These are phyloP conservation scores for Ctenopoma kingsleyae DNA, from an alignment of 2,797 vertebrate genomes.

Conservation along the genomic window DNA sequence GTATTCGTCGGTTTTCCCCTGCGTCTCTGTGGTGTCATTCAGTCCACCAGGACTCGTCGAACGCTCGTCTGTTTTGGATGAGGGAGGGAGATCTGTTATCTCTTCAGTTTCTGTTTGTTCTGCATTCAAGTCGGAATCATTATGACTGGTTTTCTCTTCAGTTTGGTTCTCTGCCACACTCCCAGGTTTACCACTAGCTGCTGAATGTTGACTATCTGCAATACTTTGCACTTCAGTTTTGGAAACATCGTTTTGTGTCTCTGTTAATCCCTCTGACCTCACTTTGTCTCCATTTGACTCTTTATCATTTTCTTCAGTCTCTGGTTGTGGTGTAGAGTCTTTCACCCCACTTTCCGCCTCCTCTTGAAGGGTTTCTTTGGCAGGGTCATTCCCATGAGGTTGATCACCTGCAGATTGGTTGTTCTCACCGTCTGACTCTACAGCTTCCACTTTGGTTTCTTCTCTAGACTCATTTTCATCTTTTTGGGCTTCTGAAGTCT, in stretches of 20 bases:
- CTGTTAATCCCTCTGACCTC: slow-evolving; percentile 22
- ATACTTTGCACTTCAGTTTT: slow-evolving; percentile 61
- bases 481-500: neutral
- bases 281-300: neutral
- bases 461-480: slow-evolving; percentile 15
- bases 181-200: slow-evolving; percentile 23
- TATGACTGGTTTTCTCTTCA: slow-evolving; percentile 22
- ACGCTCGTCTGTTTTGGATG: slow-evolving; percentile 18
- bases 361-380: slow-evolving; percentile 32
- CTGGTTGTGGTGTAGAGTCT: neutral
- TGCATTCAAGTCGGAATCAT: neutral
- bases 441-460: slow-evolving; percentile 33
- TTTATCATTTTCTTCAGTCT: slow-evolving; percentile 32
- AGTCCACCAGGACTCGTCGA: slow-evolving; percentile 2
- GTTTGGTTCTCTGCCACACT: slow-evolving; percentile 30
- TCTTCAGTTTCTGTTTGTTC: slow-evolving; percentile 39
- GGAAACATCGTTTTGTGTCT: slow-evolving; percentile 20
- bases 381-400: slow-evolving; percentile 12
- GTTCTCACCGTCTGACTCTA: slow-evolving; percentile 32
- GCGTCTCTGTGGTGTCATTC: neutral
- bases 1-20: slow-evolving; percentile 17
- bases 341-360: slow-evolving; percentile 39
- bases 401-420: slow-evolving; percentile 36
- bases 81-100: neutral
- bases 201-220: slow-evolving; percentile 29